Conservation (phyloP, 1,140 invertebrate species). For the Drosophila pseudoobscura region DNA sequence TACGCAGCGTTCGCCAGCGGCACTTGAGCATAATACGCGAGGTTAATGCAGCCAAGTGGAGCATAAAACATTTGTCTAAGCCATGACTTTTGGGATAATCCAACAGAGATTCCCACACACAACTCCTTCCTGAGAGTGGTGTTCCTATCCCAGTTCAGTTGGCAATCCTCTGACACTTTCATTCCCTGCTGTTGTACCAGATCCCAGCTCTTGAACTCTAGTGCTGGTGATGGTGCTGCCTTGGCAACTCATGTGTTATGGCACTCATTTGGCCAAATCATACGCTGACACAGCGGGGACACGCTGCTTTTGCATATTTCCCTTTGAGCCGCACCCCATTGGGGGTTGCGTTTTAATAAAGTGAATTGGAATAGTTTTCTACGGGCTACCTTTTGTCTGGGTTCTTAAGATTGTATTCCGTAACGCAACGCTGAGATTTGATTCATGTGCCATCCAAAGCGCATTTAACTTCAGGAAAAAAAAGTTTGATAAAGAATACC, state of each 20-base stretch:
- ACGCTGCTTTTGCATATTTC: not conserved
- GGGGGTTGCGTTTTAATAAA: constrained; percentile 32
- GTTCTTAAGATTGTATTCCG: not conserved
- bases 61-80: constrained; percentile 68
- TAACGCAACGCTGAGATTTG: not conserved
- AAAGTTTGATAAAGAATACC: no score
- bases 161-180: constrained; percentile 56
- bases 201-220: not conserved
- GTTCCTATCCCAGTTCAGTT: not conserved
- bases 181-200: constrained; percentile 17
- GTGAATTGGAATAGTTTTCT: constrained; percentile 13
- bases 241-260: constrained; percentile 33
- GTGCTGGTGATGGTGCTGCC: not conserved
- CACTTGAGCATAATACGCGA: constrained; percentile 16
- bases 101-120: constrained; percentile 23
- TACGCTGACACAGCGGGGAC: constrained; percentile 9
- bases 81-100: constrained; percentile 61
- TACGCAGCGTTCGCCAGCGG: no score
- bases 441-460: not conserved
- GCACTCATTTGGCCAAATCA: constrained; percentile 42
- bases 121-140: not conserved
- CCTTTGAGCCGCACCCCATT: not conserved
- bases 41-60: constrained; percentile 63
- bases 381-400: constrained; percentile 11
- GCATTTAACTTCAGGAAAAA: not conserved